Evolutionary conservation across 2,888 invertebrate species (phyloP), one percentile per base, ranked within the genome.

Genomic region (Arrhopalites spinosus): DNA sequence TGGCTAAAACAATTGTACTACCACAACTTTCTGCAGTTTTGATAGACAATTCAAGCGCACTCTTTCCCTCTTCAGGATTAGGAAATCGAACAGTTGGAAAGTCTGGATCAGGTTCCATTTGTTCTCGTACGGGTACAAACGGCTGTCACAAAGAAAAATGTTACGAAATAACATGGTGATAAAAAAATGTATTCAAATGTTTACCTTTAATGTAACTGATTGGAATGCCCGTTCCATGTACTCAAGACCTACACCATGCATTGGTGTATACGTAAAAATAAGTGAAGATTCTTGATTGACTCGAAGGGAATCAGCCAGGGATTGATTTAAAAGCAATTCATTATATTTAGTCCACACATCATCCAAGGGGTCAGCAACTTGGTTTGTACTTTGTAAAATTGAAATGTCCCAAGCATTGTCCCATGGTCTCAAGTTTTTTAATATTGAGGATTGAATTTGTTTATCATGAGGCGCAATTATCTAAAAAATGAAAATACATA

Each of bases 21-120:
- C 88, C 88, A 79, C 89, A 88, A 69, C 87, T 85, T 83, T 93
- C 90, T 0, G 98, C 98, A 15, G 94, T 91, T 84, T 88, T 86
- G 80, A 93, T 90, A 56, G 95, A 90, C 56, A 95, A 86, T 83
- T 90, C 88, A 79, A 96, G 84, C 27, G 94, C 92, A 81, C 92
- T 90, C 84, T 90, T 90, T 0, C 95, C 95, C 87, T 99, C 99
- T 85, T 99, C 99, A 0, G 99, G 99, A 87, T 99, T 99, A 0
- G 99, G 99, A 87, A 96, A 98, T 84, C 90, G 91, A 0, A 99
- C 98, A 0, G 99, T 99, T 0, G 98, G 91, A 86, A 99, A 99
- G 75, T 98, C 96, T 0, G 98, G 98, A 88, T 99, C 91, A 0
- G 98, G 94, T 73, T 93, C 89, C 81, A 91, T 91, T 87, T 99